Conservation (phyloP, 2,797 vertebrate genomes). For the Chrysocyon brachyurus region DNA sequence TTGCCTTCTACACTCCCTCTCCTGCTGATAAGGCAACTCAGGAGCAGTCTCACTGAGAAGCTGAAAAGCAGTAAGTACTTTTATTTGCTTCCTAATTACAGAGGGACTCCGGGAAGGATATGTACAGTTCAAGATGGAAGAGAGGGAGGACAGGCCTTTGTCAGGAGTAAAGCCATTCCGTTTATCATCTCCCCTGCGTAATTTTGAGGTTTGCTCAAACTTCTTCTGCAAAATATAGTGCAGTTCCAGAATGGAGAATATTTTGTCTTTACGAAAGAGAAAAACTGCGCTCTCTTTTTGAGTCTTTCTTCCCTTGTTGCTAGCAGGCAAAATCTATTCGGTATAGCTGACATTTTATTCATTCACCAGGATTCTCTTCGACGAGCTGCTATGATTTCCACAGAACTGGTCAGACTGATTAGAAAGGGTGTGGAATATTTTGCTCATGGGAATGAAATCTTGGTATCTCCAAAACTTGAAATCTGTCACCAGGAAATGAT, state of each 20-base stretch:
- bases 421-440: slow-evolving; percentile 33
- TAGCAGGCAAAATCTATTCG: background rate
- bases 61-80: background rate
- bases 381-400: background rate
- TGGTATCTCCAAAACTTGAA: background rate
- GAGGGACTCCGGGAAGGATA: background rate
- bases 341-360: background rate
- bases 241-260: background rate
- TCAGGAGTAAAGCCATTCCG: background rate
- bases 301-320: background rate
- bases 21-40: background rate
- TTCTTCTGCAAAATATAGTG: slow-evolving; percentile 23
- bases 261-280: slow-evolving; percentile 37
- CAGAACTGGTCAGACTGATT: background rate
- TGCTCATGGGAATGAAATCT: slow-evolving; percentile 15
- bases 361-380: background rate
- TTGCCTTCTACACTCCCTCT: background rate
- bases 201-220: slow-evolving; percentile 42
- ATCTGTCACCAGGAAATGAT: background rate
- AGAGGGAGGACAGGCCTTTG: background rate
- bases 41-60: background rate
- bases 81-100: background rate
- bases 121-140: background rate
- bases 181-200: background rate
- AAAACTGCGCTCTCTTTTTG: background rate